These are phyloP conservation scores for Falcaria lacertinaria DNA, from an alignment of 2,888 invertebrate genomes.

Conservation along the genomic window DNA sequence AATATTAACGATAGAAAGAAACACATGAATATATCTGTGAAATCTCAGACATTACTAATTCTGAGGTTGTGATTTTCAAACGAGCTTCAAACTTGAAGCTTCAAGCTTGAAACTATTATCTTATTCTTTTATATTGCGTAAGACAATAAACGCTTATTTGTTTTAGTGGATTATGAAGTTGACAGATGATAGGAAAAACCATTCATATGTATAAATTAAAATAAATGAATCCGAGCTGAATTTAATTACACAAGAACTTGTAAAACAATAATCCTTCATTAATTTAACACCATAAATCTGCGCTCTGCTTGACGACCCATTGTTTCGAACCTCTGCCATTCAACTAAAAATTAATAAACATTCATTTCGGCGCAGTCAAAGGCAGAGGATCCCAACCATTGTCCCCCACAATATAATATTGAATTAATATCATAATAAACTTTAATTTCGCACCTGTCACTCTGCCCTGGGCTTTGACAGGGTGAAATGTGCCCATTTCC, in stretches of 20 bases:
- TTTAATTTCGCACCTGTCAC: constrained; percentile 64
- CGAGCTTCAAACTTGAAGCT: too few relatives aligned
- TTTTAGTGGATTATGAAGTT: too few relatives aligned
- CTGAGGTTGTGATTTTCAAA: too few relatives aligned
- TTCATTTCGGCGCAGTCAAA: constrained; percentile 20
- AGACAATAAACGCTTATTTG: too few relatives aligned
- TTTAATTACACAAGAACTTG: background rate
- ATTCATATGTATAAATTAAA: too few relatives aligned
- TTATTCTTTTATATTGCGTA: too few relatives aligned
- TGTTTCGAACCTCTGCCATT: constrained; percentile 8
- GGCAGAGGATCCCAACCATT: constrained; percentile 22
- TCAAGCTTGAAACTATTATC: too few relatives aligned
- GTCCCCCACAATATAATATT: constrained; percentile 29
- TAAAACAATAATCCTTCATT: constrained; percentile 2
- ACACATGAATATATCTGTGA: too few relatives aligned
- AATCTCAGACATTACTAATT: too few relatives aligned
- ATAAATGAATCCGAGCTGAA: background rate
- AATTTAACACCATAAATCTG: constrained; percentile 1
- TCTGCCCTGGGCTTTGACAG: constrained; percentile 37
- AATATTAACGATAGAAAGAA: too few relatives aligned
- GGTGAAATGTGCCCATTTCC: constrained; percentile 48
- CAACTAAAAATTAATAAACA: constrained; percentile 31
- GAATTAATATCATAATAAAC: constrained; percentile 48
- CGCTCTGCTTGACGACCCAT: background rate
- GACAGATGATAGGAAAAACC: too few relatives aligned